Base-by-base conservation (phyloP, 2,888 invertebrate genomes). In the Trichacis sp. region DNA sequence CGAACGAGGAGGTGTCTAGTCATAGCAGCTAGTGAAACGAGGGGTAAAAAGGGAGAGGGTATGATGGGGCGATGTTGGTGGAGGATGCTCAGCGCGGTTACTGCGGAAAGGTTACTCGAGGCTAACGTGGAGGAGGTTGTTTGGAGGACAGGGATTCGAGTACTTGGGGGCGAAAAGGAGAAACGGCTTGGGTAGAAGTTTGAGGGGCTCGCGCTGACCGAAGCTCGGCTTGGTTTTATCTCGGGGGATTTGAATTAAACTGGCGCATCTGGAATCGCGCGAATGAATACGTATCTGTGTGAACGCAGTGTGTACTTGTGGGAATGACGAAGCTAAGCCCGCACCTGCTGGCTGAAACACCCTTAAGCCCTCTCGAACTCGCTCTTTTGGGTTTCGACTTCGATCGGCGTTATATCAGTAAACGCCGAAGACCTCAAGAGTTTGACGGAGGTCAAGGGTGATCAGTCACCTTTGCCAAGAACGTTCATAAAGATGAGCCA, bases 141-240 rank as follows among this genome's bases (percentile, higher is more conserved):
- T 49, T 33, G 46, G 19, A 24, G 50, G 36, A 36, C 42, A 49
- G 45, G 45, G 47, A 40, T 29, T 11, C 1, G 49, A 45, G 17
- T 47, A n/a, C 42, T 48, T 47, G 56, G 36, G 38, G 30, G 57
- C 47, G 56, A 47, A 54, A 58, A 33, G 64, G 51, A 56, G 61
- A 65, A 70, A 65, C 57, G 63, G 70, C 66, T 73, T 65, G 59
- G 67, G 57, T 36, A 36, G 50, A 45, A 52, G 55, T 53, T 55
- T 43, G 59, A 54, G 67, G 47, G 56, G 42, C 33, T 46, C 50
- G 40, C 47, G 49, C 57, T 54, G 20, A 52, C 55, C 55, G 52
- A 62, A 56, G 54, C 47, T 51, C 55, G 71, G 64, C 73, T 70
- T 64, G 72, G 76, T 79, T 79, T 80, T 79, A 81, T 81, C 79